These are phyloP conservation scores for Xyrauchen texanus DNA, from an alignment of 2,113 vertebrate species.

Conservation along the genomic window DNA sequence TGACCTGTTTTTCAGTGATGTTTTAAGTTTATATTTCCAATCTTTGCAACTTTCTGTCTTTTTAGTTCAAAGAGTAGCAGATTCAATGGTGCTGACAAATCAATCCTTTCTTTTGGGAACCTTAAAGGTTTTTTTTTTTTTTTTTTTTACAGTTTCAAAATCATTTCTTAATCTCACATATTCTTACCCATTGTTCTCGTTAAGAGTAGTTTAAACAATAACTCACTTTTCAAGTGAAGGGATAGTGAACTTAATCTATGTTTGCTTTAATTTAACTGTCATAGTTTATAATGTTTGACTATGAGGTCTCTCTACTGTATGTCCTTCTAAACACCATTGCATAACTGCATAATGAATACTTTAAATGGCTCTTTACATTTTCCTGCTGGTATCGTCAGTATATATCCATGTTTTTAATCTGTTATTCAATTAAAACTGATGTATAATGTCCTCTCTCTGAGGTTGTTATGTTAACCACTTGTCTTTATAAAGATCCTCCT, in stretches of 20 bases:
- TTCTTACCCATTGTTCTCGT: background rate
- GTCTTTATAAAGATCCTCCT: background rate
- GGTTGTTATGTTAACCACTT: background rate
- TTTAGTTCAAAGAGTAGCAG: slow-evolving; percentile 8
- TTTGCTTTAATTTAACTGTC: background rate
- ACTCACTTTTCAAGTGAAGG: slow-evolving; percentile 7
- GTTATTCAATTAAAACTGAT: slow-evolving; percentile 9
- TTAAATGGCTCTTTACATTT: slow-evolving; percentile 14
- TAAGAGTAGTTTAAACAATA: slow-evolving; percentile 14
- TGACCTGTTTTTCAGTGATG: too few relatives aligned
- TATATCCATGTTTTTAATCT: slow-evolving; percentile 9
- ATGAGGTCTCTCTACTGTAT: background rate
- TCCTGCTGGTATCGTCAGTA: slow-evolving; percentile 4
- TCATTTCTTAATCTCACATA: background rate
- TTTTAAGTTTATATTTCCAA: background rate
- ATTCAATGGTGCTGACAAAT: slow-evolving; percentile 18
- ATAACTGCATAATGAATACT: background rate
- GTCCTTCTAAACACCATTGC: background rate
- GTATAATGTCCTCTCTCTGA: background rate
- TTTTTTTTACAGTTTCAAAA: background rate
- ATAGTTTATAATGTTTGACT: slow-evolving; percentile 12
- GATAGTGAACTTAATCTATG: background rate
- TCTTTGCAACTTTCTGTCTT: background rate
- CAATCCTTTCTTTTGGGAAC: slow-evolving; percentile 1
- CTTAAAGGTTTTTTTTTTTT: background rate